Evolutionary conservation across 35 echinoderm and acorn worm species (phyloP), one percentile per base, ranked within the genome.

Genomic region (Apostichopus californicus): DNA sequence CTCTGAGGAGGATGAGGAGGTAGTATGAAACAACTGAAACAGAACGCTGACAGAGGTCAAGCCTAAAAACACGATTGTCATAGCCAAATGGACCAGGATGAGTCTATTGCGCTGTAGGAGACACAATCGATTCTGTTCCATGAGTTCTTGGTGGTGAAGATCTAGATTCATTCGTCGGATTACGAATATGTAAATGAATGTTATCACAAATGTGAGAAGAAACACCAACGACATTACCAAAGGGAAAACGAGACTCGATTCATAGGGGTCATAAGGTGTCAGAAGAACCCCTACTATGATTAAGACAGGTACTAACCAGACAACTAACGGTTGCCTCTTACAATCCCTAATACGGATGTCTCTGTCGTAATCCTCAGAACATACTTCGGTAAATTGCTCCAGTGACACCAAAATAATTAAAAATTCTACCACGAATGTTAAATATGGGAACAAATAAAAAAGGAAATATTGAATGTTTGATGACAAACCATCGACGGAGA

Each of bases 151-250:
- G 9, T 21, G 15, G 60, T 89, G 86, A 10, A 89, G 86, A 64
- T 89, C 86, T 25, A 89, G 25, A 52, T 89, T 89, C 86, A 89
- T 89, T 57, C 28, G 71, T 10, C 86, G 57, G 9, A 89, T 64
- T n/a, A 89, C 18, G 17, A 52, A 66, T 34, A 89, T 72, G 68
- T 89, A 89, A 64, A 52, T 18, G 14, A 60, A 89, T 12, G 86
- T 89, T 20, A 55, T 20, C 52, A 22, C 86, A 46, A 89, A 89
- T 7, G 86, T 89, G 9, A 89, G 6, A 2, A 89, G 57, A 73
- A 72, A 89, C 9, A 89, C 23, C 4, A 54, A 28, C 61, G 26
- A 8, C 23, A 25, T 73, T 14, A 89, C 64, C 14, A 8, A 7
- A 21, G 86, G 86, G 52, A 89, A 89, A 68, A 89, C 24, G 46